Evolutionary conservation across 2,888 invertebrate species (phyloP), one percentile per base, ranked within the genome.

Genomic region (Cephus pygmeus): DNA sequence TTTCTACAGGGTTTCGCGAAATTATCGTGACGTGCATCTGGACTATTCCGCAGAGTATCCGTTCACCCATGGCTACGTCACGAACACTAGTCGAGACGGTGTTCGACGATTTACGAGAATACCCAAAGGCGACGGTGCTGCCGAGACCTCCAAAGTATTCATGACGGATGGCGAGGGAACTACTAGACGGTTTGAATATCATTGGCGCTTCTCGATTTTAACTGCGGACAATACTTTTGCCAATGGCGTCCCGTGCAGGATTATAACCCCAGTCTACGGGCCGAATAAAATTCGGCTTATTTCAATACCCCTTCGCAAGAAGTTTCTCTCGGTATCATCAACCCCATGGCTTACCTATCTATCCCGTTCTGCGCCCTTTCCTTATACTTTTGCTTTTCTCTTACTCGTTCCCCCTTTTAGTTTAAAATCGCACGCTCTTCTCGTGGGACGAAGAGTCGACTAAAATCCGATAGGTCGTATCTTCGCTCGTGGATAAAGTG

Each of bases 251-350:
- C 56, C 23, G 23, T 56, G n/a, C 36, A 11, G 78, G 83, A 83
- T 83, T 83, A 83, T 81, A 83, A 80, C 83, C 83, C 82, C 80
- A 78, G 77, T 81, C 80, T 81, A 79, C 80, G 81, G 79, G 69
- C 80, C 76, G 82, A 85, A 85, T 83, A 81, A 81, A 79, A 85
- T 83, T 86, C 79, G 78, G 84, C 83, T 87, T 85, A 85, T 85
- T 85, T 83, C 82, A 83, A 85, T 86, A 77, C 84, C 79, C 73
- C 34, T 56, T 40, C 40, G 71, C 34, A 40, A 75, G 75, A 77
- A 69, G 71, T 71, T 71, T 71, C 56, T 56, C 23, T 56, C 56
- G 56, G 15, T 56, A 56, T 56, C 56, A 23, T 56, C 56, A 56
- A 15, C 23, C 56, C 56, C 23, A 23, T 56, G 23, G 56, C 56